Percentiles rank a stretch among this genome's conserved stretches.
Evolutionary conservation across 2,113 vertebrate species (phyloP).

Genomic region (Oenanthe melanoleuca): DNA sequence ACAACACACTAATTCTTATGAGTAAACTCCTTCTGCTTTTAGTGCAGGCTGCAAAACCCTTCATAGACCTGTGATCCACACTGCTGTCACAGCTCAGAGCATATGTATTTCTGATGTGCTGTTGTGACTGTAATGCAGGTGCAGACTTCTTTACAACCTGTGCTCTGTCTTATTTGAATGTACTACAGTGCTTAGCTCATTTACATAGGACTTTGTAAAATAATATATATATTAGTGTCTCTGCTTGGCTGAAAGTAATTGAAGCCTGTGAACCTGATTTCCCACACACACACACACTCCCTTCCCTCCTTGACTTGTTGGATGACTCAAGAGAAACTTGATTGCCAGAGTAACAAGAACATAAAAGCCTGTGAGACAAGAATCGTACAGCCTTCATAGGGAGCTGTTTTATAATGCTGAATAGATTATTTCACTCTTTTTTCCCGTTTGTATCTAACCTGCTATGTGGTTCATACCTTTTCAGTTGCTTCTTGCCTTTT

Average conservation of each 20-base stretch:
- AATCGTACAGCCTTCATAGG: constrained; percentile 2
- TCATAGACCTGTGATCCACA: background rate
- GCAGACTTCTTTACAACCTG: background rate
- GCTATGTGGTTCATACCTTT: background rate
- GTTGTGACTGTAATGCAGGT: background rate
- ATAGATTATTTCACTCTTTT: background rate
- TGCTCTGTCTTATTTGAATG: background rate
- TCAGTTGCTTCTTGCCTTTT: background rate
- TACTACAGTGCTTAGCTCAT: constrained; percentile 6
- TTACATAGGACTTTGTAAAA: constrained; percentile 51
- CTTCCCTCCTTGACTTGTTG: constrained; percentile 34
- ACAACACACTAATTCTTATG: background rate
- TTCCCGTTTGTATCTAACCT: background rate
- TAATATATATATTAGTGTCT: constrained; percentile 52
- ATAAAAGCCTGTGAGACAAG: constrained; percentile 25
- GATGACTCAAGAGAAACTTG: constrained; percentile 48
- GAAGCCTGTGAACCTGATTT: constrained; percentile 53
- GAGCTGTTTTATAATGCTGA: constrained; percentile 32
- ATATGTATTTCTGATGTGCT: background rate
- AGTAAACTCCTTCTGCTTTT: background rate
- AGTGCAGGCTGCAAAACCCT: background rate
- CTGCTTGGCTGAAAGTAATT: constrained; percentile 56
- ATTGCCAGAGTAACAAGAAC: constrained; percentile 41
- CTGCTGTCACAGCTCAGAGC: background rate
- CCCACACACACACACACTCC: background rate